Base-by-base conservation (phyloP, 2,797 vertebrate species). In the Arremon brunneinucha region DNA sequence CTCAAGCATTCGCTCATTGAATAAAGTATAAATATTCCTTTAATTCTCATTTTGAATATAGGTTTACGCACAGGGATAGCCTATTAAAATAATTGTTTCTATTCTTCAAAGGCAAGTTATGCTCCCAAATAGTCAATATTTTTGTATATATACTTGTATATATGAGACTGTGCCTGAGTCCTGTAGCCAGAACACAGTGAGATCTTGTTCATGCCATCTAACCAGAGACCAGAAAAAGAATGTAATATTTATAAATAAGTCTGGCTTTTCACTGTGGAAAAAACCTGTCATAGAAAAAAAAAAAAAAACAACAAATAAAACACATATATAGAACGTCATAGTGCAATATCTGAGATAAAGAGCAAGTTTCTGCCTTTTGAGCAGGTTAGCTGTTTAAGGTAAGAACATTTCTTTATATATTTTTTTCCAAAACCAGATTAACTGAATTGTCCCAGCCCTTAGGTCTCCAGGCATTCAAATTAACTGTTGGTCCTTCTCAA, bases 131-230 rank as follows among this genome's bases (percentile, higher is more conserved):
- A 60, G 18, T 19, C 4, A n/a, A 22, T 57, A 4, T 46, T 28
- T 28, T 4, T 70, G 6, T 49, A 8, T 30, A 2, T 43, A 12
- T 26, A 43, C 4, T 9, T 21, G 27, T 19, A 60, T 21, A 15
- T 9, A 9, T 30, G 17, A 63, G 24, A 18, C 30, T 50, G 5
- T n/a, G 24, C n/a, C 6, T 0, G 2, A 50, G 15, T 52, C 74
- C n/a, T 85, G 49, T 20, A 77, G 24, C 39, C 46, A 78, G 57
- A 91, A 52, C 27, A 50, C 20, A 65, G 10, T 49, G 37, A 53
- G 27, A 70, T 69, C 21, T 77, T 59, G 34, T 41, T 26, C 10
- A 6, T 44, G 28, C 27, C 26, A 71, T n/a, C 28, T 71, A 65
- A 55, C 27, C 7, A 6, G 41, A 71, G 50, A 76, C 17, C 14